Conservation (phyloP, 2,797 vertebrate species). For the Acrossocheilus wenchowensis region DNA sequence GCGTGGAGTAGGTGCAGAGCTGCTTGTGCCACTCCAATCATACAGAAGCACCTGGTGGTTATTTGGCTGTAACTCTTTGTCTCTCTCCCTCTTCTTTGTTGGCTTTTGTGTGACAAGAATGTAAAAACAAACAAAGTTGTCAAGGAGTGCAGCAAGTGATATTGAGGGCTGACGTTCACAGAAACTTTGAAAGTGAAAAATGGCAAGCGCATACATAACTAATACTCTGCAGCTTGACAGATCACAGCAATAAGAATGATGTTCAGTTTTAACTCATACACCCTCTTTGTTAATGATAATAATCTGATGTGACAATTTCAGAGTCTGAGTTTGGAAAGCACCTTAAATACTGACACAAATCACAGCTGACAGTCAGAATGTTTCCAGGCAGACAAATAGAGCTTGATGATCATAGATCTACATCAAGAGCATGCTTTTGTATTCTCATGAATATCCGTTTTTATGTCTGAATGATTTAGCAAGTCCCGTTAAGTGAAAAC, state of each 20-base stretch:
- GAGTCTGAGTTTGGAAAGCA: constrained; percentile 30
- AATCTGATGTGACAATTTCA: constrained; percentile 19
- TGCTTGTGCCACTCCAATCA: constrained; percentile 61
- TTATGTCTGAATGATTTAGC: constrained; percentile 47
- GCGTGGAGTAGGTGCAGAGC: constrained; percentile 27
- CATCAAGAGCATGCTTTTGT: constrained; percentile 38
- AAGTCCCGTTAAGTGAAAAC: constrained; percentile 39
- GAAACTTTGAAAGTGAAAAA: constrained; percentile 63
- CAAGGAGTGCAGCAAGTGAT: constrained; percentile 59
- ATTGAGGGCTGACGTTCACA: constrained; percentile 52
- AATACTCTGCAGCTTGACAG: constrained; percentile 21
- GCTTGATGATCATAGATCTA: constrained; percentile 37
- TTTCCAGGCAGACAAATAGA: constrained; percentile 29
- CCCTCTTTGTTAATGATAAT: constrained; percentile 40
- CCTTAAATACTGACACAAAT: constrained; percentile 38
- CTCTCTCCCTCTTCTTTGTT: constrained; percentile 45
- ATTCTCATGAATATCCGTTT: constrained; percentile 32
- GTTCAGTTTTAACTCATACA: background rate
- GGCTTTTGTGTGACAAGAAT: constrained; percentile 50
- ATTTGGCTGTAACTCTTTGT: constrained; percentile 63
- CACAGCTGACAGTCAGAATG: constrained; percentile 42
- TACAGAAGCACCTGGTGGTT: constrained; percentile 65
- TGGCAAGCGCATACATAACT: constrained; percentile 34
- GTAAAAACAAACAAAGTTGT: constrained; percentile 59
- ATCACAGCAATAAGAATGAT: constrained; percentile 7